phyloP scores from a whole-genome alignment of 1,140 invertebrate genomes.

The Polypedilum pembai region DNA sequence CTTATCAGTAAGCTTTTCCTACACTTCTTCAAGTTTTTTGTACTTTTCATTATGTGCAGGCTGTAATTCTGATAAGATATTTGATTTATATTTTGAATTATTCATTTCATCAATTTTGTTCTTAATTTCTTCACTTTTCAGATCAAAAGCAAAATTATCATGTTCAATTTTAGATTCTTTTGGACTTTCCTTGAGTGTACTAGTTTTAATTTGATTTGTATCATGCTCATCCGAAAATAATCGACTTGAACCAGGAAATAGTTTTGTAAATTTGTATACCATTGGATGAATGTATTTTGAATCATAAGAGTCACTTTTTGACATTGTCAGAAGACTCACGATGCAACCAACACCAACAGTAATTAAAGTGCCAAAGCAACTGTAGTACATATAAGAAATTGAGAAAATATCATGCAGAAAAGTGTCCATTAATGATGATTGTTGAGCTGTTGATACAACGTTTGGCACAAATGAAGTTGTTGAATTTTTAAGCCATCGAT shows the following conservation, averaged over 20 bases:
- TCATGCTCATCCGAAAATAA: background rate
- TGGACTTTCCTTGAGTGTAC: background rate
- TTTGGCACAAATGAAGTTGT: background rate
- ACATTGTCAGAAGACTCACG: slow-evolving; percentile 55
- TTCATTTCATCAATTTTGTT: background rate
- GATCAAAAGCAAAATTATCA: background rate
- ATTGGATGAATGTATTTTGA: slow-evolving; percentile 58
- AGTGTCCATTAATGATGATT: background rate
- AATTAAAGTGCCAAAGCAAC: slow-evolving; percentile 57
- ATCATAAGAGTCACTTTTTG: slow-evolving; percentile 57
- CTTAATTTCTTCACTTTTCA: background rate
- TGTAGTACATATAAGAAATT: slow-evolving; percentile 62
- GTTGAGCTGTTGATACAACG: background rate
- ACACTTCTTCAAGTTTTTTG: background rate
- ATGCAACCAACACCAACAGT: slow-evolving; percentile 57
- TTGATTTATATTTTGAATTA: background rate
- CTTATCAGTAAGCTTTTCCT: too few species aligned
- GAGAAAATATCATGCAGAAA: background rate
- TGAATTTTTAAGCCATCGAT: background rate
- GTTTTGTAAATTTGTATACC: slow-evolving; percentile 37
- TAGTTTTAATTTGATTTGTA: background rate
- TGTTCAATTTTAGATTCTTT: background rate
- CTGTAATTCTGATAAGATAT: background rate
- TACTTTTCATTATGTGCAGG: background rate
- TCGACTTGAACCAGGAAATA: background rate